Base-by-base conservation (phyloP, 2,888 invertebrate species). In the Troglohyphantes excavatus region DNA sequence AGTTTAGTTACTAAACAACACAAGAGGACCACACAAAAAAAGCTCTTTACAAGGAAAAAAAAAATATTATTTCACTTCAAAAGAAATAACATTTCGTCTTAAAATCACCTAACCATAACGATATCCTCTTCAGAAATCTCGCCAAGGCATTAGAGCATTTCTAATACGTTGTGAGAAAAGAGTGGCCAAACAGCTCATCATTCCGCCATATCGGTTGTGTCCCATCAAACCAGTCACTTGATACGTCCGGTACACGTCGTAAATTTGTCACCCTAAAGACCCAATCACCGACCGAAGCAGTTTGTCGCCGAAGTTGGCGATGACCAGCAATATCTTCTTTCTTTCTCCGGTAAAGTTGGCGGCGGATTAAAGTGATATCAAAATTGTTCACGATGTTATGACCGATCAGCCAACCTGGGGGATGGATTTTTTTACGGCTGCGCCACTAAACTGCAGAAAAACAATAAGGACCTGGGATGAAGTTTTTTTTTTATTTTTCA, bases 351-450 rank as follows among this genome's bases (percentile, higher is more conserved):
- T 13, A 39, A 39, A 39, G 39, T 39, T 76, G 39, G 68, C 68
- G 68, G 39, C 53, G 76, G 85, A 85, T 85, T 85, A 85, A 85
- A 85, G 85, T 39, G 76, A 76, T 85, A 53, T 76, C 68, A 67
- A 85, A 85, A 85, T 85, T 76, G 85, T 85, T 59, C 76, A 61
- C 26, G 73, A 27, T 68, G 76, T 85, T 85, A 85, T 85, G 85
- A 70, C 72, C 85, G 59, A 19, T 72, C 68, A 17, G 59, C 73
- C n/a, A 46, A 39, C 59, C 59, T 65, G 23, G 33, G 26, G 26
- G 46, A 53, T 21, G 19, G 23, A 29, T 46, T 19, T 67, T 75
- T 43, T 70, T 68, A 75, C 59, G 76, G 53, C 68, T 76, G 19
- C 13, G 43, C 46, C 46, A 53, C 68, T 76, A 78, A 85, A 78